Conservation (phyloP, 2,113 vertebrate species). For the Microtus pennsylvanicus region DNA sequence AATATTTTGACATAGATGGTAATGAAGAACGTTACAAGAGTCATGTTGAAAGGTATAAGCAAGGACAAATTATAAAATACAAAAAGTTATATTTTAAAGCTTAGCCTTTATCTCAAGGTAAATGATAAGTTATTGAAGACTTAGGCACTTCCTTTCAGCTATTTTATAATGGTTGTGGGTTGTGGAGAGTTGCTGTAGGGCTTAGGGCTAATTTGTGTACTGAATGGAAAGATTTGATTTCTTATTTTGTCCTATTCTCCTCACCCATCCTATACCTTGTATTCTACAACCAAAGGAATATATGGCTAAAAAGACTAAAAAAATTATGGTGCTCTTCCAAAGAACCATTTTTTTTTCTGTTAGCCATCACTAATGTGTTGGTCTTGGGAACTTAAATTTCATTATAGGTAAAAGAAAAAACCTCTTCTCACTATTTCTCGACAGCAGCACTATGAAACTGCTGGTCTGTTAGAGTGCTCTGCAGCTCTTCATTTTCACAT, state of each 20-base stretch:
- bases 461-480: not conserved
- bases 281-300: constrained; percentile 27
- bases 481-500: constrained; percentile 16
- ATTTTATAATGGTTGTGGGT: not conserved
- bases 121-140: not conserved
- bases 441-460: not conserved
- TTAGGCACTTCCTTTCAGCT: constrained; percentile 19
- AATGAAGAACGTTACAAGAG: not conserved
- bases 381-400: not conserved
- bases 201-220: not conserved
- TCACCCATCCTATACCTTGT: not conserved
- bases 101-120: not conserved
- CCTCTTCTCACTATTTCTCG: not conserved
- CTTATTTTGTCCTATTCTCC: not conserved
- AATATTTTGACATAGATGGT: not conserved
- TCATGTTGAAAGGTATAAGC: not conserved
- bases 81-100: not conserved
- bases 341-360: not conserved
- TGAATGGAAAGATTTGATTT: not conserved
- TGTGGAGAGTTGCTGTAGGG: not conserved
- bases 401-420: not conserved
- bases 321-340: constrained; percentile 30
- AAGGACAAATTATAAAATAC: not conserved
- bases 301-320: constrained; percentile 14
- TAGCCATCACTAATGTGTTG: not conserved